Evolutionary conservation across 2,113 vertebrate genomes (phyloP).

Genomic region (Heloderma charlesbogerti): DNA sequence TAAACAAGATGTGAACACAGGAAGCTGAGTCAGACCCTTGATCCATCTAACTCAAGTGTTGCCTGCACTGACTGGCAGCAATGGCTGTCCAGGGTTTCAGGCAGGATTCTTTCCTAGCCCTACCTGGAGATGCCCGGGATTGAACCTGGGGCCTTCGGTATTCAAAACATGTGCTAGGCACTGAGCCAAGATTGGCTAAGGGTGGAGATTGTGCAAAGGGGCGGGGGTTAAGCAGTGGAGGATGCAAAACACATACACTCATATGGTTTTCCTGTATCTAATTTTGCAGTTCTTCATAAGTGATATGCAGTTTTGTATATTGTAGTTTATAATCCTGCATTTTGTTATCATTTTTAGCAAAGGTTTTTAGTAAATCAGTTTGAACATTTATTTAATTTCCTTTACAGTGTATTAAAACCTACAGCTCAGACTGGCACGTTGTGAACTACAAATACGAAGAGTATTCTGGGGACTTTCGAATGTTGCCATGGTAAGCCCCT

Average conservation of each 20-base stretch:
- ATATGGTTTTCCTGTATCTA: background rate
- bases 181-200: background rate
- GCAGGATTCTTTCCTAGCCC: no score
- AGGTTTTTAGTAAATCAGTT: background rate
- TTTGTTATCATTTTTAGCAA: no score
- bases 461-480: constrained; percentile 95
- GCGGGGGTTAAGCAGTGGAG: background rate
- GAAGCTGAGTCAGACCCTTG: no score
- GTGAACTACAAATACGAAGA: constrained; percentile 98
- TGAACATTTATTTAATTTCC: constrained; percentile 43
- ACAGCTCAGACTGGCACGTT: constrained; percentile 94
- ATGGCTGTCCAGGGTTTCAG: background rate
- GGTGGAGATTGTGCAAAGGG: background rate
- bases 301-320: background rate
- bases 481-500: constrained; percentile 90
- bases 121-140: no score
- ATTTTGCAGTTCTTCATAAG: background rate
- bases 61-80: no score
- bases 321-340: background rate
- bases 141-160: background rate
- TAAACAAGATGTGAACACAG: background rate
- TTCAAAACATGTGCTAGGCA: background rate
- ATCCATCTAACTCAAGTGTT: no score
- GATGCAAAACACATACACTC: no score
- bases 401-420: constrained; percentile 96